A percentile compares a stretch with the other conserved stretches of the same genome.
Evolutionary conservation across 2,888 invertebrate species (phyloP).

Genomic region (Rapana venosa): DNA sequence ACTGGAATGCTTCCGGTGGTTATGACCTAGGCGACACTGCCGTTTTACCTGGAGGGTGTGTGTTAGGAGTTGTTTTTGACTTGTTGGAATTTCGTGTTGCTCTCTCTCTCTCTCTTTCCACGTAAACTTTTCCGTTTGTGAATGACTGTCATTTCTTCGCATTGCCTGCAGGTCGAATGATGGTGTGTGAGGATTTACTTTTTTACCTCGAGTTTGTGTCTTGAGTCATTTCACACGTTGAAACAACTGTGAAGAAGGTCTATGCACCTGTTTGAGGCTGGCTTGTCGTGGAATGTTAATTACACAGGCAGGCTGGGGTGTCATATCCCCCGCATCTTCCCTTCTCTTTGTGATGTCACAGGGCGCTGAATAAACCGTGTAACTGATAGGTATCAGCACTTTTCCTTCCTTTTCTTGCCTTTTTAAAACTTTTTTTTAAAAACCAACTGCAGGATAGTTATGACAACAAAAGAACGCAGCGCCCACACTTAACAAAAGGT

Average conservation of each 20-base stretch:
- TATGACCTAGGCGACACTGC: conserved; percentile 15
- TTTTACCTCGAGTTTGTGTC: background rate
- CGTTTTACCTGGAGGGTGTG: conserved; percentile 19
- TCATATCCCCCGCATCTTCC: background rate
- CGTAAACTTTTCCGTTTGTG: background rate
- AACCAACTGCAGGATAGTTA: background rate
- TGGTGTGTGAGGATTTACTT: background rate
- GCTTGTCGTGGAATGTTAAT: conserved; percentile 29
- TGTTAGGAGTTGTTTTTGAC: conserved; percentile 16
- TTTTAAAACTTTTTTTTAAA: background rate
- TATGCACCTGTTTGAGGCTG: background rate
- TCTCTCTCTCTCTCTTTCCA: background rate
- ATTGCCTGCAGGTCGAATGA: background rate
- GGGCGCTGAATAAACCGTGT: background rate
- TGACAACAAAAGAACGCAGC: too few relatives aligned
- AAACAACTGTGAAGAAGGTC: background rate
- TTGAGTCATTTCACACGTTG: background rate
- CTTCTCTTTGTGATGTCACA: background rate
- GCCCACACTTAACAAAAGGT: background rate
- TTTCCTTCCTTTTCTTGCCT: background rate
- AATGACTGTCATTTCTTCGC: background rate
- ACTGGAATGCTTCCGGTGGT: conserved; percentile 26
- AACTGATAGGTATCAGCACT: background rate
- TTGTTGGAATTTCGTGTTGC: background rate
- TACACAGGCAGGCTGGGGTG: background rate